Conservation (phyloP, 2,888 invertebrate genomes). For the Steromphala cineraria region DNA sequence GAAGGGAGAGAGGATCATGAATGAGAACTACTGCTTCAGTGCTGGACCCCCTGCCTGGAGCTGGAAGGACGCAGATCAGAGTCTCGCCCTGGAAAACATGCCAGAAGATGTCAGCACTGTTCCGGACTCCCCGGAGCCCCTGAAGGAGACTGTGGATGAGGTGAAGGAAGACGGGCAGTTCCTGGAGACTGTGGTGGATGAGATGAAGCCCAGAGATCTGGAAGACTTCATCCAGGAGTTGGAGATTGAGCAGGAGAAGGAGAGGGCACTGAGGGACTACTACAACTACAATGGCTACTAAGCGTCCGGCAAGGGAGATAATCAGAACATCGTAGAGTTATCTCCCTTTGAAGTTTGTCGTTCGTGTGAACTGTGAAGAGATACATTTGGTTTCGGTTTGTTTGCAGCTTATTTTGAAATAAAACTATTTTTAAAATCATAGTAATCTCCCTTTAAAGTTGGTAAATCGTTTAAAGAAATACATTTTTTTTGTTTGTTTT, state of each 20-base stretch:
- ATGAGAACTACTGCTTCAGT: slow-evolving; percentile 71
- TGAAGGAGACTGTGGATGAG: slow-evolving; percentile 6
- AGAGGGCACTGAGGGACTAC: slow-evolving; percentile 10
- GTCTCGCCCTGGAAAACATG: slow-evolving; percentile 43
- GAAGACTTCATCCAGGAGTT: not conserved
- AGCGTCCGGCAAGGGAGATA: not conserved
- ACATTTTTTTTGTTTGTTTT: too few relatives aligned
- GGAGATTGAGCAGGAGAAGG: not conserved
- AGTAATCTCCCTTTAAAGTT: too few relatives aligned
- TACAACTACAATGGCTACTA: slow-evolving; percentile 8
- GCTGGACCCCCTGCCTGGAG: slow-evolving; percentile 89
- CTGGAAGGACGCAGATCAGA: slow-evolving; percentile 79
- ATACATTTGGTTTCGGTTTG: not conserved
- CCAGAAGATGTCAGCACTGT: slow-evolving; percentile 57
- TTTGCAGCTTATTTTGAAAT: too few relatives aligned
- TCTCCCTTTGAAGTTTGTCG: not conserved
- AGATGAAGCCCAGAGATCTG: not conserved
- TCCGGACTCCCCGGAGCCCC: slow-evolving; percentile 40
- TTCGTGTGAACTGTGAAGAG: not conserved
- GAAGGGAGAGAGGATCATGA: slow-evolving; percentile 54
- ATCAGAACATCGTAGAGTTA: not conserved
- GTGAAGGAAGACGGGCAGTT: not conserved
- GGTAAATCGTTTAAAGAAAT: too few relatives aligned
- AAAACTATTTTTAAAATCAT: too few relatives aligned
- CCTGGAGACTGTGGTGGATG: not conserved